Evolutionary conservation across 2,113 vertebrate species (phyloP), one percentile per base, ranked within the genome.

Genomic region (Vidua macroura): DNA sequence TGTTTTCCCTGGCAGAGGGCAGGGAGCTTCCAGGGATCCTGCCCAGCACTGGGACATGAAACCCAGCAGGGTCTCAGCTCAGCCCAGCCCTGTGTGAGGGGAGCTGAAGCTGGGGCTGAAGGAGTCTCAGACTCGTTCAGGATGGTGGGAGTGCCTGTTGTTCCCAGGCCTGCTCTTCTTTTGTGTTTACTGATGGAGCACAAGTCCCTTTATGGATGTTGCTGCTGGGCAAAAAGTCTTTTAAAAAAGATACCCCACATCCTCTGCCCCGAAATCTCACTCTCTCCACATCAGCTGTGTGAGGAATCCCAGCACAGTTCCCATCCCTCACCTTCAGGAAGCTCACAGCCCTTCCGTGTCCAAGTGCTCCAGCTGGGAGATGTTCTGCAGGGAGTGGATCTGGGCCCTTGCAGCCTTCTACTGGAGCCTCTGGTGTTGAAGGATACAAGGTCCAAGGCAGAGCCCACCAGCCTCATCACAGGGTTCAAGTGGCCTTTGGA

Each of bases 11-110:
- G 83, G 64, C 64, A 86, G 39, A 85, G 62, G 30, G 67, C 37
- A 48, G 28, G 1, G 1, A 68, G 41, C 18, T 1, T 3, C 35
- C 64, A 44, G 70, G 37, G 22, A 17, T 13, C 6, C 1, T 53
- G 33, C 66, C 63, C 70, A 66, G 56, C 23, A 24, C n/a, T 52
- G 62, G 75, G 37, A 28, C 35, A 51, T 0, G 2, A 52, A 25
- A 51, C 23, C n/a, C 62, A 64, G 53, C 53, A 27, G 31, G 37
- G 43, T 19, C 70, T 72, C 53, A 17, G 86, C 83, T 58, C 59
- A 62, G 76, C 55, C 63, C 55, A 30, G 66, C 43, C 16, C 43
- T 3, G 1, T 8, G 48, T 3, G 5, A 62, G 66, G 7, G 21
- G 20, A 39, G 66, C 13, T 73, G 15, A 43, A 80, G 72, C 31